phyloP scores from a whole-genome alignment of 2,113 vertebrate species.

The Oncorhynchus nerka region DNA sequence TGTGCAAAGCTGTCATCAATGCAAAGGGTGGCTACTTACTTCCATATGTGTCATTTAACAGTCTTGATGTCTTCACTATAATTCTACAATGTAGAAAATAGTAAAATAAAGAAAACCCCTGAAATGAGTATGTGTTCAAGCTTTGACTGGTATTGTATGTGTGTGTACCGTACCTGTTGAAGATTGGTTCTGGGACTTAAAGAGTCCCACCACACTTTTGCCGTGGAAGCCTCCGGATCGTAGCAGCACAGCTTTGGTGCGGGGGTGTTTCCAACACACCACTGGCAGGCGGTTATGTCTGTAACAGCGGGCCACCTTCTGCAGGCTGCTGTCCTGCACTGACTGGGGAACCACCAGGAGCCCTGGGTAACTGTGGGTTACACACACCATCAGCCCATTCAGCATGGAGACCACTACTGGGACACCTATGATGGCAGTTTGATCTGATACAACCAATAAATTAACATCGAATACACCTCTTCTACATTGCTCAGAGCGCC shows the following conservation, averaged over 20 bases:
- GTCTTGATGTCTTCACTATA: no score
- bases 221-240: slow-evolving; percentile 92
- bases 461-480: no score
- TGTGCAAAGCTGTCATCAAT: no score
- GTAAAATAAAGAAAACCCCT: no score
- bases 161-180: slow-evolving; percentile 73
- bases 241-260: slow-evolving; percentile 84
- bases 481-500: no score
- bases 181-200: slow-evolving; percentile 93
- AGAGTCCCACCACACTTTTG: slow-evolving; percentile 94
- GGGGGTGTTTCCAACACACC: slow-evolving; percentile 91
- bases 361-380: slow-evolving; percentile 85
- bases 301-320: slow-evolving; percentile 93
- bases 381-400: background rate
- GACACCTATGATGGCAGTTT: background rate
- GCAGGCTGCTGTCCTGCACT: slow-evolving; percentile 91
- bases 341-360: slow-evolving; percentile 91
- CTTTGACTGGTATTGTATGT: background rate
- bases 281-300: slow-evolving; percentile 93
- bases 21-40: no score
- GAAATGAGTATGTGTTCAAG: no score
- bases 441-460: slow-evolving; percentile 4
- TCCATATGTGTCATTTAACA: no score
- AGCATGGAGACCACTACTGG: background rate
- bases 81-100: no score